Evolutionary conservation across 2,113 vertebrate genomes (phyloP).

Genomic region (Myocastor coypus): DNA sequence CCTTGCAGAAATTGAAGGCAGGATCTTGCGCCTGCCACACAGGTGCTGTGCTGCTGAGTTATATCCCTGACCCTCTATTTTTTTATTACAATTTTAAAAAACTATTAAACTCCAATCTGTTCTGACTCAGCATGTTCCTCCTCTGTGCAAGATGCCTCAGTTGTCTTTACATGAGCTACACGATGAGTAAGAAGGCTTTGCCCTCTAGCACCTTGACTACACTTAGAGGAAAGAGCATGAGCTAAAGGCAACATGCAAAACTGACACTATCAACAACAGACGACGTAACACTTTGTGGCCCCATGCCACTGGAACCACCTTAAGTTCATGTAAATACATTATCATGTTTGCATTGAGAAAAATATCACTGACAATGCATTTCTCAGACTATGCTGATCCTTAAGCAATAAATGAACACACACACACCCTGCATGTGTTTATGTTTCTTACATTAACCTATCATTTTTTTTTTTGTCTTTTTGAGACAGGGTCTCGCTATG

Average conservation of each 20-base stretch:
- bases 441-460: not conserved
- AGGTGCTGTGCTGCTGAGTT: too few species aligned
- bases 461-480: too few species aligned
- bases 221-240: not conserved
- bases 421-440: not conserved
- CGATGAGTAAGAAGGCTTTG: not conserved
- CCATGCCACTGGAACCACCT: not conserved
- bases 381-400: not conserved
- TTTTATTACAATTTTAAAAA: not conserved
- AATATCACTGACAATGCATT: not conserved
- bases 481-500: too few species aligned
- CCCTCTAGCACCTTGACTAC: not conserved
- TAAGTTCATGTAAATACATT: not conserved
- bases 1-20: too few species aligned
- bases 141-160: not conserved
- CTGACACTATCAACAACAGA: not conserved
- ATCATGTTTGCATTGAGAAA: not conserved
- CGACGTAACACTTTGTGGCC: not conserved
- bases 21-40: too few species aligned
- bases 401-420: not conserved
- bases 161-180: not conserved
- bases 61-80: not conserved
- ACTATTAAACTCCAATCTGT: not conserved
- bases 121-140: not conserved
- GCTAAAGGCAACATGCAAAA: not conserved